Conservation (phyloP, 2,113 vertebrate species). For the Ochotona princeps region DNA sequence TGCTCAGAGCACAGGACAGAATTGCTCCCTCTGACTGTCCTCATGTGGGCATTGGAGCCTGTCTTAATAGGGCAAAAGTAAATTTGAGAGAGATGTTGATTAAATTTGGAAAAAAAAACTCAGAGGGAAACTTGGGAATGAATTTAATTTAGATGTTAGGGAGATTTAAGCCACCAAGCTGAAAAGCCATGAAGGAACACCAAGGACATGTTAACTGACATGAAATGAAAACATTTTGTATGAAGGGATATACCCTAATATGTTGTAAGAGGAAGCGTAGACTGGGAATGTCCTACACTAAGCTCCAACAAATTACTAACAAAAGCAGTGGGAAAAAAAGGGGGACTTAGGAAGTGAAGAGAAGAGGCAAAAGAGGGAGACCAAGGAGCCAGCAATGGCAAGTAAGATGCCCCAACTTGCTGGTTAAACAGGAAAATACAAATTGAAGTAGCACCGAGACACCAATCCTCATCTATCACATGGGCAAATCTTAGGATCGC, state of each 20-base stretch:
- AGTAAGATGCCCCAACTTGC: neutral
- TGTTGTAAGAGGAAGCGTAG: neutral
- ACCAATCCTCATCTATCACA: neutral
- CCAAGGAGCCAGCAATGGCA: neutral
- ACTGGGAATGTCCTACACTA: neutral
- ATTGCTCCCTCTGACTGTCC: neutral
- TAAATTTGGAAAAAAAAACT: neutral
- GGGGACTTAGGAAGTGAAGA: neutral
- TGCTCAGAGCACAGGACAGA: neutral
- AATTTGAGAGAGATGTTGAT: neutral
- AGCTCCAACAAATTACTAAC: neutral
- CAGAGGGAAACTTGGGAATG: neutral
- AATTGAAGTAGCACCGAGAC: neutral
- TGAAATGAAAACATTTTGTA: neutral
- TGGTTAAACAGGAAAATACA: neutral
- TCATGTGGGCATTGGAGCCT: neutral
- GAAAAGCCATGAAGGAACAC: neutral
- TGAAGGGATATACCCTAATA: neutral
- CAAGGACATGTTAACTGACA: neutral
- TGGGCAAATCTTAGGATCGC: neutral
- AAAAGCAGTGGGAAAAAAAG: neutral
- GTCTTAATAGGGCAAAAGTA: conserved; percentile 1
- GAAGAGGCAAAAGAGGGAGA: neutral
- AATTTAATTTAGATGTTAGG: neutral
- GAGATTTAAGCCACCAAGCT: conserved; percentile 25